These are phyloP conservation scores for Antidorcas marsupialis DNA, from an alignment of 2,113 vertebrate genomes.

Conservation along the genomic window DNA sequence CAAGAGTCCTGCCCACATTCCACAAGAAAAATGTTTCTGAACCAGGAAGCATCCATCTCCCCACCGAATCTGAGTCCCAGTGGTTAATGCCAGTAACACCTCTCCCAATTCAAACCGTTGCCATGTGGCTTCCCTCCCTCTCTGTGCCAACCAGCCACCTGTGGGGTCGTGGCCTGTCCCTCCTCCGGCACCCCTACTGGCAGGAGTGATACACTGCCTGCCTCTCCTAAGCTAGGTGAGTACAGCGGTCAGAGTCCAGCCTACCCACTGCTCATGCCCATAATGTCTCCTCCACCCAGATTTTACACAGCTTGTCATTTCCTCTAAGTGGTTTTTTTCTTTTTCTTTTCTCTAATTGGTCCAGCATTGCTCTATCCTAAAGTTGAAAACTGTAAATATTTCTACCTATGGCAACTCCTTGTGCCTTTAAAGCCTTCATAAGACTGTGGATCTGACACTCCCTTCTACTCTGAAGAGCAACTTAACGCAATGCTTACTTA, in stretches of 20 bases:
- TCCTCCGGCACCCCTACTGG: background rate
- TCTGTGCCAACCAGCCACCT: background rate
- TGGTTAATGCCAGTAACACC: background rate
- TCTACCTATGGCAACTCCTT: background rate
- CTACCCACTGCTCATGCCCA: background rate
- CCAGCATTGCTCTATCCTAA: background rate
- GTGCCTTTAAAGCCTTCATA: background rate
- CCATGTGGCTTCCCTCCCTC: background rate
- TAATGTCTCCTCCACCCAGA: background rate
- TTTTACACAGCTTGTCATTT: background rate
- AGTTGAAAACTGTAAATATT: conserved; percentile 5
- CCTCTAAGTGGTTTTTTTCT: background rate
- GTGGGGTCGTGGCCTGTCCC: background rate
- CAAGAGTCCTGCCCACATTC: background rate
- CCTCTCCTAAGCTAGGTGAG: background rate
- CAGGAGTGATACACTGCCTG: background rate
- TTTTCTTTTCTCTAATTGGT: background rate
- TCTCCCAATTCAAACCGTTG: background rate
- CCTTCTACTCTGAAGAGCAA: background rate
- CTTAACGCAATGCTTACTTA: background rate
- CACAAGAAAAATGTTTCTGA: background rate
- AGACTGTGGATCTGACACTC: background rate
- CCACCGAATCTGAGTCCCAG: background rate
- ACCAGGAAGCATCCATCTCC: background rate
- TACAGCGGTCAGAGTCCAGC: background rate